A percentile compares a stretch with the other conserved stretches of the same genome.
Evolutionary conservation across 37 sponge, comb jelly and placozoan species (phyloP).

Genomic region (Hormiphora californensis): DNA sequence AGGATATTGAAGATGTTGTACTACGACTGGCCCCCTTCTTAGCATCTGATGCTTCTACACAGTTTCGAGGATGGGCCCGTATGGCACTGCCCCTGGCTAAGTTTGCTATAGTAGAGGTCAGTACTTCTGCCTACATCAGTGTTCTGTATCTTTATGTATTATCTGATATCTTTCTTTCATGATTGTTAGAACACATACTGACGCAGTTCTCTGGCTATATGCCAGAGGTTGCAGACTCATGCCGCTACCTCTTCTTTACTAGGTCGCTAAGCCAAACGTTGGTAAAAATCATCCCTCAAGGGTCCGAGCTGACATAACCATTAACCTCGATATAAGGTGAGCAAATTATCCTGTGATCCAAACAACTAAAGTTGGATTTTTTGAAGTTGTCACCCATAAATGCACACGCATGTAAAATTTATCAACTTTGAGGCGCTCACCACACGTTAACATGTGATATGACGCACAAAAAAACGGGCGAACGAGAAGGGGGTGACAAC

Average conservation of each 20-base stretch:
- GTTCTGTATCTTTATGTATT: no score
- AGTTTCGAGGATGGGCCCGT: slow-evolving; percentile 93
- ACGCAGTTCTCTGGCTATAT: slow-evolving; percentile 21
- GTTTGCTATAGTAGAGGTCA: slow-evolving; percentile 83
- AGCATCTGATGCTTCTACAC: slow-evolving; percentile 70
- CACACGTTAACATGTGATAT: no score
- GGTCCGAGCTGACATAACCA: slow-evolving; percentile 81
- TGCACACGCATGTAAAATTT: no score
- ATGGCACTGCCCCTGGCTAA: slow-evolving; percentile 80
- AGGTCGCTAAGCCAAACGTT: slow-evolving; percentile 84
- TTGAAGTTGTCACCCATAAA: not conserved
- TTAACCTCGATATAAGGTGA: slow-evolving; percentile 65
- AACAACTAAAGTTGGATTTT: not conserved
- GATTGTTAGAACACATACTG: slow-evolving; percentile 55
- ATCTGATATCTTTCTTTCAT: no score
- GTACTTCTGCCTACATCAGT: no score
- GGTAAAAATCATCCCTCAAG: slow-evolving; percentile 89
- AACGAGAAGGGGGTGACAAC: no score
- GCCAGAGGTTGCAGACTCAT: slow-evolving; percentile 52
- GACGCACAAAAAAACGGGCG: no score
- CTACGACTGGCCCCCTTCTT: slow-evolving; percentile 84
- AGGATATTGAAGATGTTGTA: slow-evolving; percentile 86
- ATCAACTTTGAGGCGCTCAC: no score
- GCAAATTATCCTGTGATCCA: not conserved
- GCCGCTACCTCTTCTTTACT: not conserved